Percentiles rank a stretch among this genome's conserved stretches.
Conservation (phyloP, 2,888 invertebrate genomes). For the Pharmacophagus antenor region DNA sequence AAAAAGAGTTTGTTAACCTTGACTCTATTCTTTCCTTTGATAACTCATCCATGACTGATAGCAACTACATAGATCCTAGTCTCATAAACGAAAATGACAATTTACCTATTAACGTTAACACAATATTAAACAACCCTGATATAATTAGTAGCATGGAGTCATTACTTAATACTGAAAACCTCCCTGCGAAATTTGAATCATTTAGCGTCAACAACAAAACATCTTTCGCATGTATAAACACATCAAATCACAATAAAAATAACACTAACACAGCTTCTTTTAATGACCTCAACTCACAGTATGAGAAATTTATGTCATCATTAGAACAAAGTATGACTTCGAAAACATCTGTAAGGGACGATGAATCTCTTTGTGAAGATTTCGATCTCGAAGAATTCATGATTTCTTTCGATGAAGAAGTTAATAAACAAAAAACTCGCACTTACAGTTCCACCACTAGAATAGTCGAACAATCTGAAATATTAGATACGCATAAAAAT, state of each 20-base stretch:
- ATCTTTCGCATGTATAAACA: constrained; percentile 39
- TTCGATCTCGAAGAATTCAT: constrained; percentile 84
- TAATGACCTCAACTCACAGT: constrained; percentile 71
- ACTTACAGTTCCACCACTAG: constrained; percentile 75
- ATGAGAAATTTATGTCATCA: constrained; percentile 77
- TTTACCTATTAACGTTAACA: constrained; percentile 81
- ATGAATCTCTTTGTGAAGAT: constrained; percentile 81
- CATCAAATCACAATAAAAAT: constrained; percentile 38
- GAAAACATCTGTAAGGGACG: constrained; percentile 70
- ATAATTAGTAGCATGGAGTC: constrained; percentile 79
- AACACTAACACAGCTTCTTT: constrained; percentile 51
- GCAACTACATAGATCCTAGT: constrained; percentile 79
- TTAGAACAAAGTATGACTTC: constrained; percentile 74
- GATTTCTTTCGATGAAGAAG: constrained; percentile 84
- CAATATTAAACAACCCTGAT: constrained; percentile 74
- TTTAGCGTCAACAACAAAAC: constrained; percentile 60
- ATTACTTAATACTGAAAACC: constrained; percentile 72
- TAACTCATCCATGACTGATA: constrained; percentile 73
- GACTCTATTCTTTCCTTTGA: constrained; percentile 66
- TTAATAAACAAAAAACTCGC: constrained; percentile 67
- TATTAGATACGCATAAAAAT: constrained; percentile 56
- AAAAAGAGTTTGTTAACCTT: constrained; percentile 73
- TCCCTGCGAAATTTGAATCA: constrained; percentile 73
- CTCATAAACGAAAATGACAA: constrained; percentile 87
- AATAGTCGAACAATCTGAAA: constrained; percentile 63